These are phyloP conservation scores for Trogon surrucura DNA, from an alignment of 2,113 vertebrate genomes.

Conservation along the genomic window DNA sequence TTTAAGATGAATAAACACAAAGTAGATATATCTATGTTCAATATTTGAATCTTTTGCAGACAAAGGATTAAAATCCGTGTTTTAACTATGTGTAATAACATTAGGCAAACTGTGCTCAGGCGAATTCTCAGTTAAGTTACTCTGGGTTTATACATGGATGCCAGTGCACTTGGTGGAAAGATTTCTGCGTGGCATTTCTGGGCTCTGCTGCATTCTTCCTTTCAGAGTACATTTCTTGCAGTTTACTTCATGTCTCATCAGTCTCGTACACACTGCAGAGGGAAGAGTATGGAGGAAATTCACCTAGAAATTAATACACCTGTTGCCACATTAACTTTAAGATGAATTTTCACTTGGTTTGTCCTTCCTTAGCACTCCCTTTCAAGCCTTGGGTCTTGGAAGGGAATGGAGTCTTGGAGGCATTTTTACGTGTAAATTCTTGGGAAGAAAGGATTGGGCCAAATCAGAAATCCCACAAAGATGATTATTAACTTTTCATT, in stretches of 20 bases:
- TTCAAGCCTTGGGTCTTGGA: not conserved
- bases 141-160: not conserved
- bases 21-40: not conserved
- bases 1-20: not conserved
- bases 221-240: not conserved
- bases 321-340: not conserved
- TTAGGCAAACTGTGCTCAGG: not conserved
- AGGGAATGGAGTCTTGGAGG: not conserved
- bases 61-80: not conserved
- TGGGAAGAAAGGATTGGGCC: not conserved
- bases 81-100: not conserved
- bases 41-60: not conserved
- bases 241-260: not conserved
- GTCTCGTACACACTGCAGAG: not conserved
- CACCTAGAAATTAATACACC: not conserved
- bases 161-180: not conserved
- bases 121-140: not conserved
- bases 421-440: not conserved
- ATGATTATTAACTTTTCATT: not conserved
- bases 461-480: not conserved
- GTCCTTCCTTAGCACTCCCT: not conserved
- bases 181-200: not conserved
- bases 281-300: not conserved
- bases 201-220: not conserved
- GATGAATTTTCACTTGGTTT: not conserved